Conservation (phyloP, 30 jellyfish, hydroid and myxozoan species). For the Aurelia aurita complex sp. Pacific region DNA sequence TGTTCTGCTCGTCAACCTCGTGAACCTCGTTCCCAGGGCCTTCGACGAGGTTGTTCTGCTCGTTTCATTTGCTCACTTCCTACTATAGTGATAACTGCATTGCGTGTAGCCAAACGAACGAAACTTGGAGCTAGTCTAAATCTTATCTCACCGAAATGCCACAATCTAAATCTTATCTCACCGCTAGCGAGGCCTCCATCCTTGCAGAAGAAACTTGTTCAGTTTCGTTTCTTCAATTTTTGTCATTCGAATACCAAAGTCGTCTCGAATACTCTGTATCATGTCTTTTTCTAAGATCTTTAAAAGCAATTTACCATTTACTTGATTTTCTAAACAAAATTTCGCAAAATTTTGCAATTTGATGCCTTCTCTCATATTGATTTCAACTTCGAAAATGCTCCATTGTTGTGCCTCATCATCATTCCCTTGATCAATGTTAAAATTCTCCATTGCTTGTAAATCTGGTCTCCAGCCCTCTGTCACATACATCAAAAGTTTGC, state of each 20-base stretch:
- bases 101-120: too few species aligned
- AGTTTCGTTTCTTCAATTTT: constrained; percentile 19
- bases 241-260: not conserved
- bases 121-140: too few species aligned
- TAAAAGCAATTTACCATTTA: constrained; percentile 24
- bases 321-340: constrained; percentile 18
- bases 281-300: constrained; percentile 9
- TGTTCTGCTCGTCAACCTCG: too few species aligned
- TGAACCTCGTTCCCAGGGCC: too few species aligned
- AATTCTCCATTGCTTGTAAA: not conserved
- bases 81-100: too few species aligned
- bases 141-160: too few species aligned
- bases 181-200: constrained; percentile 20
- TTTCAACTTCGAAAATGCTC: constrained; percentile 1
- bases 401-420: not conserved
- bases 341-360: constrained; percentile 23
- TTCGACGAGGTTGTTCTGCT: too few species aligned
- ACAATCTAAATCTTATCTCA: too few species aligned
- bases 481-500: not conserved
- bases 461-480: constrained; percentile 20
- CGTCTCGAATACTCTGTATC: constrained; percentile 13
- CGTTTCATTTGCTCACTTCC: too few species aligned
- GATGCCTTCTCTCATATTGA: not conserved
- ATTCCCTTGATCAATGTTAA: not conserved
- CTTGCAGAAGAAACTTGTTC: constrained; percentile 7